phyloP scores from a whole-genome alignment of 2,797 vertebrate genomes.

The Acomys russatus region DNA sequence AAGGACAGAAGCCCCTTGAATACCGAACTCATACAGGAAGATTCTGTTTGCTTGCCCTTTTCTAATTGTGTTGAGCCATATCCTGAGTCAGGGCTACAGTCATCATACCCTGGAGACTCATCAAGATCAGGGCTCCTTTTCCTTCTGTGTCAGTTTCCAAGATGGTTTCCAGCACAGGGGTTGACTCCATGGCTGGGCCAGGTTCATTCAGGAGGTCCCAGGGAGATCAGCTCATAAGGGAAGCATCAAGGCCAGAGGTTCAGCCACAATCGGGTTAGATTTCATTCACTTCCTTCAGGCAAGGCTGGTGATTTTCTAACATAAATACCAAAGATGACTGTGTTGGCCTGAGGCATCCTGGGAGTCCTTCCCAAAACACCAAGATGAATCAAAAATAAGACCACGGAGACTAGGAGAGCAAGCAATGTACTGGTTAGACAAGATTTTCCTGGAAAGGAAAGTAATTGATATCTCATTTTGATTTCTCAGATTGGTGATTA shows the following conservation, averaged over 20 bases:
- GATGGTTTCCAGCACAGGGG: neutral
- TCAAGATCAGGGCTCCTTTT: neutral
- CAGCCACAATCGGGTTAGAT: neutral
- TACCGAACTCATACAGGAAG: neutral
- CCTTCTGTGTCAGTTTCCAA: neutral
- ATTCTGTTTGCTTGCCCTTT: neutral
- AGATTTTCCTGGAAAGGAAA: neutral
- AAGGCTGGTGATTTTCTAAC: neutral
- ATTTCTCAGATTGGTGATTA: neutral
- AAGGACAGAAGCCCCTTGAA: neutral
- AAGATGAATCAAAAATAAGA: constrained; percentile 5
- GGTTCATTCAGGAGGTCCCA: neutral
- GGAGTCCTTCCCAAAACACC: neutral
- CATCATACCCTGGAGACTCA: neutral
- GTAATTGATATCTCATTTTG: neutral
- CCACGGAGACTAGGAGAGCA: neutral
- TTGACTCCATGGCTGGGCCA: neutral
- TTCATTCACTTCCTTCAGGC: neutral
- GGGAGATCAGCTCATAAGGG: neutral
- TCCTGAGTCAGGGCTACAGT: neutral
- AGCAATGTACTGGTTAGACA: neutral
- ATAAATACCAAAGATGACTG: neutral
- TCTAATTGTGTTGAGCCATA: neutral
- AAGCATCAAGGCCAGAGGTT: neutral
- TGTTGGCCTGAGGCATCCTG: neutral